These are phyloP conservation scores for Dioctria linearis DNA, from an alignment of 2,888 invertebrate species.

Conservation along the genomic window DNA sequence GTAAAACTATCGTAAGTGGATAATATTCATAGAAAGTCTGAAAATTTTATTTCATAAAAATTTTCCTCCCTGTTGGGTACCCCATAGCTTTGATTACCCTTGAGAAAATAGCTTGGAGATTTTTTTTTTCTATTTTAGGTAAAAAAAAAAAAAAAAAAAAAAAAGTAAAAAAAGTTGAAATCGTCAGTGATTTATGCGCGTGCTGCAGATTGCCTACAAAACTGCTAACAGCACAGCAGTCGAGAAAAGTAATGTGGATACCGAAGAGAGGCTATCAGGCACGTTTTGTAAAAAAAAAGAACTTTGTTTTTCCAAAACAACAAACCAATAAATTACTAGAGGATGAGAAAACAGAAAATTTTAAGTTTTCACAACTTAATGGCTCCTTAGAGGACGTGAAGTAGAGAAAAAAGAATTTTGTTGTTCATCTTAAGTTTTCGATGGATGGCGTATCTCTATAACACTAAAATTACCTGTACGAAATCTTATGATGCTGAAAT, in stretches of 20 bases:
- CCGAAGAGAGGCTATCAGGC: background rate
- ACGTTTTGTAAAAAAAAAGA: constrained; percentile 6
- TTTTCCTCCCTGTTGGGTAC: constrained; percentile 17
- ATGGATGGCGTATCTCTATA: background rate
- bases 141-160: background rate
- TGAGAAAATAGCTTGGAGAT: background rate
- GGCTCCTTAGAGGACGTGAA: background rate
- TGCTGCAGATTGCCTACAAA: constrained; percentile 36
- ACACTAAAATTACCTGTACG: background rate
- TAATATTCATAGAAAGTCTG: constrained; percentile 14
- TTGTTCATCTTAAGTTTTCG: too few relatives aligned
- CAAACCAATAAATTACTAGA: constrained; percentile 34
- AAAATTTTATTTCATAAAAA: background rate
- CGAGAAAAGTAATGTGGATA: constrained; percentile 14
- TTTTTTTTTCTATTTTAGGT: constrained; percentile 1
- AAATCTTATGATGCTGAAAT: constrained; percentile 33
- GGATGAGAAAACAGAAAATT: constrained; percentile 19
- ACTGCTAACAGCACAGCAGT: constrained; percentile 39
- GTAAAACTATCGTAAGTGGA: constrained; percentile 11
- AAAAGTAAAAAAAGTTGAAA: background rate
- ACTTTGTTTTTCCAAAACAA: constrained; percentile 17
- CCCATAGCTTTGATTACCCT: constrained; percentile 1
- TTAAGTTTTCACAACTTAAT: constrained; percentile 34
- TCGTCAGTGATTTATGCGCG: constrained; percentile 31
- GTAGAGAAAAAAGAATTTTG: background rate